Evolutionary conservation across 2,888 invertebrate genomes (phyloP).

Genomic region (Agrochola lychnidis): DNA sequence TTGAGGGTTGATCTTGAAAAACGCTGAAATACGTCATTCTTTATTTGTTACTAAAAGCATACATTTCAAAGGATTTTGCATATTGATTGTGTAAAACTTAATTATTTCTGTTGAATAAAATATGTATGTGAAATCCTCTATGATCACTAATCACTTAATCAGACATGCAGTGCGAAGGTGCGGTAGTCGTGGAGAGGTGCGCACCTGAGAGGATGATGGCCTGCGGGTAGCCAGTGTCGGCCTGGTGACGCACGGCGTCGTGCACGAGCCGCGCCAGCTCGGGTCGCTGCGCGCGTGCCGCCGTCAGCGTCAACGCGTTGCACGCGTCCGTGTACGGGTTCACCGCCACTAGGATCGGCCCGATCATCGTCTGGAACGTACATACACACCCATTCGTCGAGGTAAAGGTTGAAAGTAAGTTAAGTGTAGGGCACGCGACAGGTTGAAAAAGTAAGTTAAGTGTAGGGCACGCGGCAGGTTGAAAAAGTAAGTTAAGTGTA

Average conservation of each 20-base stretch:
- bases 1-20: too few relatives aligned
- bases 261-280: slow-evolving; percentile 97
- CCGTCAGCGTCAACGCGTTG: slow-evolving; percentile 96
- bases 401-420: too few relatives aligned
- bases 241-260: slow-evolving; percentile 97
- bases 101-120: neutral
- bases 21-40: too few relatives aligned
- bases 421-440: too few relatives aligned
- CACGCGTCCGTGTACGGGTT: slow-evolving; percentile 97
- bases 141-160: neutral
- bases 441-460: neutral
- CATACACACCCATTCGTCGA: neutral
- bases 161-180: neutral
- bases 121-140: neutral
- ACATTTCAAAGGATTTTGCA: too few relatives aligned
- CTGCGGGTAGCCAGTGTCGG: slow-evolving; percentile 98
- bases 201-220: slow-evolving; percentile 97
- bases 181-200: neutral
- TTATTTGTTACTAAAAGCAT: too few relatives aligned
- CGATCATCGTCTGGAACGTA: slow-evolving; percentile 95
- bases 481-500: too few relatives aligned
- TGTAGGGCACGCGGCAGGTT: neutral
- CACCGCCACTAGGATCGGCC: slow-evolving; percentile 96
- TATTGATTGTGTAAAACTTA: neutral
- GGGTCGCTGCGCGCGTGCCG: slow-evolving; percentile 94